Evolutionary conservation across 1,140 invertebrate genomes (phyloP).

Genomic region (Littorina saxatilis): DNA sequence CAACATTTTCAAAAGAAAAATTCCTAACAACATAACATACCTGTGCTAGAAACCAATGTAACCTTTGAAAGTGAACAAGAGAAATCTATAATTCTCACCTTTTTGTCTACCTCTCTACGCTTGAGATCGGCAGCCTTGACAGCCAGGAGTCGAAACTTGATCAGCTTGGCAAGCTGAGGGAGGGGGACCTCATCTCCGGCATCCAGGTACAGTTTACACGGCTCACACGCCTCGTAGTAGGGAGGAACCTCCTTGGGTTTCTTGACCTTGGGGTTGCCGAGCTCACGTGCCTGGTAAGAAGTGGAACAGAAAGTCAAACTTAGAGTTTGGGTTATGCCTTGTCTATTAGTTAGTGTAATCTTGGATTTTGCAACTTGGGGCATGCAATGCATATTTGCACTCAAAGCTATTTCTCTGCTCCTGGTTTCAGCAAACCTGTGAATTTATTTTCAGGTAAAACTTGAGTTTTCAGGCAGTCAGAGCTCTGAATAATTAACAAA

Average conservation of each 20-base stretch:
- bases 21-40: too few relatives aligned
- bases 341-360: too few relatives aligned
- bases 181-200: conserved; percentile 70
- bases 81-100: conserved; percentile 53
- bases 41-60: too few relatives aligned
- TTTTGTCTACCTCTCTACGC: conserved; percentile 66
- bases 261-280: conserved; percentile 73
- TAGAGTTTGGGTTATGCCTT: too few relatives aligned
- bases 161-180: conserved; percentile 68
- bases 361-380: too few relatives aligned
- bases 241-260: conserved; percentile 70
- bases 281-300: conserved; percentile 64
- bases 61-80: neutral
- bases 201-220: conserved; percentile 70
- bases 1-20: too few relatives aligned
- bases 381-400: too few relatives aligned
- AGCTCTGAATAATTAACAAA: too few relatives aligned
- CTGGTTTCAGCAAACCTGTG: too few relatives aligned
- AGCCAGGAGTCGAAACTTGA: conserved; percentile 71
- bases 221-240: conserved; percentile 72
- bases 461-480: too few relatives aligned
- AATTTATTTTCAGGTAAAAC: too few relatives aligned
- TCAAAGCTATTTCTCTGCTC: too few relatives aligned
- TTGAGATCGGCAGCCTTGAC: conserved; percentile 70
- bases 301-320: neutral